A percentile compares a stretch with the other conserved stretches of the same genome.
Conservation (phyloP, 2,113 vertebrate genomes). For the Zosterops hypoxanthus region DNA sequence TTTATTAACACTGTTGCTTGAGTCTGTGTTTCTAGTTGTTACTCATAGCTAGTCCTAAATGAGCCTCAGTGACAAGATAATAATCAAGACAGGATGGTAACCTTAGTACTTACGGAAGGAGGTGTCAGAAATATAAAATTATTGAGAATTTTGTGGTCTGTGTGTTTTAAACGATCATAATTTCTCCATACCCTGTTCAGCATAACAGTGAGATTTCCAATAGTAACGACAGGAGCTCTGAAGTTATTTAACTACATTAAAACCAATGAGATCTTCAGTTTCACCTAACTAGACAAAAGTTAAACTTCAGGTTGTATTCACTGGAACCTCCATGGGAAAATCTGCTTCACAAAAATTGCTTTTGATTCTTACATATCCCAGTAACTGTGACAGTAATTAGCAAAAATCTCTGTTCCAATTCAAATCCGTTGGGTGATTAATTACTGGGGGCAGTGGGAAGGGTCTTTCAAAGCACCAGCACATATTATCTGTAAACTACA, state of each 20-base stretch:
- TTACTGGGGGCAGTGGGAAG: background rate
- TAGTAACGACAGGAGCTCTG: background rate
- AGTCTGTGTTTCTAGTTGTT: background rate
- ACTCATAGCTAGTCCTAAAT: background rate
- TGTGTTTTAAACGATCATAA: background rate
- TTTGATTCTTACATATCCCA: background rate
- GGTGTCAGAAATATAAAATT: background rate
- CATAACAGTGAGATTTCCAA: background rate
- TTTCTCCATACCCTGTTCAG: background rate
- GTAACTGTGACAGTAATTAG: background rate
- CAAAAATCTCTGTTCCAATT: background rate
- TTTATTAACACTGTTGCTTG: background rate
- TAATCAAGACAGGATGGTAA: background rate
- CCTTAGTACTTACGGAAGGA: background rate
- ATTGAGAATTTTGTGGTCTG: background rate
- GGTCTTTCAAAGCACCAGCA: background rate
- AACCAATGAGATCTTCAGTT: background rate
- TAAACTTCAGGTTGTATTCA: background rate
- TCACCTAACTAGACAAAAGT: background rate
- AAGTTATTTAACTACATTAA: background rate
- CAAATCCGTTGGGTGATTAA: background rate
- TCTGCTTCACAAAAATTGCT: background rate
- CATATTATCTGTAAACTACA: accelerated
- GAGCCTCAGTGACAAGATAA: background rate
- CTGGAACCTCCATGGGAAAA: accelerated